Percentiles rank a stretch among this genome's conserved stretches.
Evolutionary conservation across 2,113 vertebrate species (phyloP).

Genomic region (Syngnathus typhle): DNA sequence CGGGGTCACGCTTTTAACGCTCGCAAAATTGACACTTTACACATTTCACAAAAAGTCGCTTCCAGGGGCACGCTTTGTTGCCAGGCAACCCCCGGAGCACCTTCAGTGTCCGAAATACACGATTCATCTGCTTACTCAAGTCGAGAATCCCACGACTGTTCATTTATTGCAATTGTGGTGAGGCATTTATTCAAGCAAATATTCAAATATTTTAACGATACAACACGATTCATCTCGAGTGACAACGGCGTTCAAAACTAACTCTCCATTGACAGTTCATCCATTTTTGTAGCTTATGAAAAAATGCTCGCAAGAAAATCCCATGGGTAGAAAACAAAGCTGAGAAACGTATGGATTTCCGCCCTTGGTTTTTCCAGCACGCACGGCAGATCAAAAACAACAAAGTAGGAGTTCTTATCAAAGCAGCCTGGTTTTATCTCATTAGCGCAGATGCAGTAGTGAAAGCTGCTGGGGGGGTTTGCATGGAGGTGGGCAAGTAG

Average conservation of each 20-base stretch:
- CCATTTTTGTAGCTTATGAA: not conserved
- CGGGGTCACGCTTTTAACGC: not conserved
- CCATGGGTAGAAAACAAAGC: not conserved
- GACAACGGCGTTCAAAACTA: not conserved
- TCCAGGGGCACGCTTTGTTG: slow-evolving; percentile 64
- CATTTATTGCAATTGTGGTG: not conserved
- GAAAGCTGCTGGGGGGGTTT: not conserved
- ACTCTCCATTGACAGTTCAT: no score
- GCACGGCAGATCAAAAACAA: slow-evolving; percentile 61
- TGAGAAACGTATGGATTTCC: not conserved
- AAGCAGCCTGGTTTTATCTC: slow-evolving; percentile 59
- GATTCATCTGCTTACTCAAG: no score
- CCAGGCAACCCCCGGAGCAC: slow-evolving; percentile 69
- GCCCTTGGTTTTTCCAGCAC: slow-evolving; percentile 29
- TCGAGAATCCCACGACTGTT: no score
- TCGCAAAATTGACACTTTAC: slow-evolving; percentile 13
- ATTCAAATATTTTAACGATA: not conserved
- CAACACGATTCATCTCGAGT: not conserved
- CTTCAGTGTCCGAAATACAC: slow-evolving; percentile 27
- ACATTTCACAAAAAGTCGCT: slow-evolving; percentile 31
- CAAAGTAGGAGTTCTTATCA: slow-evolving; percentile 55
- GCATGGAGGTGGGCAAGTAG: not conserved
- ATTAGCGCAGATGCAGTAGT: slow-evolving; percentile 45
- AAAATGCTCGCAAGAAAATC: not conserved
- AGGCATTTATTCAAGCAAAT: not conserved